Base-by-base conservation (phyloP, 1,140 invertebrate species). In the Calliphora vicina region DNA sequence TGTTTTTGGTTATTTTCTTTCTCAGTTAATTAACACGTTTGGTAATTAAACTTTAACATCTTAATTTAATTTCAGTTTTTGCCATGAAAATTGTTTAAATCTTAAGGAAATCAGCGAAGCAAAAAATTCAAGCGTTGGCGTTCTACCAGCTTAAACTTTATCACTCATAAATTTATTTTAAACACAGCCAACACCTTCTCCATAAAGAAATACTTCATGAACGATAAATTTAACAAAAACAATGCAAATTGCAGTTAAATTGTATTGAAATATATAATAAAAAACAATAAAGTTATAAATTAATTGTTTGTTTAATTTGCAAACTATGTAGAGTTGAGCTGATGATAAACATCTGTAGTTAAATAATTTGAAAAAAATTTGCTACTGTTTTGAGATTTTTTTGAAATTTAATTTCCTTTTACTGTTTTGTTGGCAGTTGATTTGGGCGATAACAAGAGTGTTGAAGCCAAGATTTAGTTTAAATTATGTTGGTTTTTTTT, bases 21-120 rank as follows among this genome's bases (percentile, higher is more conserved):
- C 10, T 35, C 8, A 35, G 6, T n/a, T 35, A n/a, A 76, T 76
- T 42, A 76, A 76, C 73, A 76, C 73, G 35, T 76, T 76, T 35
- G 27, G 10, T 76, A 35, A 76, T 35, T 35, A 76, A 74, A 42
- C 5, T 76, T 76, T 76, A 76, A 76, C 73, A 76, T 76, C 73
- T 76, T 76, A 76, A 76, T 76, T 76, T 42, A 76, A n/a, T 17
- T 35, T 74, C 10, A 35, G 15, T 6, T 57, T 35, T 35, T 35
- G 35, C 35, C 35, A 2, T 35, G 35, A 35, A 2, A 35, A 35
- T 35, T 5, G 0, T 35, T 35, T 8, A 35, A 35, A 35, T 35
- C 35, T 35, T 35, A n/a, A 35, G 35, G 10, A 35, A 35, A 35
- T 35, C 35, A 35, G 35, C 35, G 35, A 35, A 35, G 35, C 10